Percentiles rank a stretch among this genome's conserved stretches.
Evolutionary conservation across 2,888 invertebrate species (phyloP).

Genomic region (Ennomos quercinarius): DNA sequence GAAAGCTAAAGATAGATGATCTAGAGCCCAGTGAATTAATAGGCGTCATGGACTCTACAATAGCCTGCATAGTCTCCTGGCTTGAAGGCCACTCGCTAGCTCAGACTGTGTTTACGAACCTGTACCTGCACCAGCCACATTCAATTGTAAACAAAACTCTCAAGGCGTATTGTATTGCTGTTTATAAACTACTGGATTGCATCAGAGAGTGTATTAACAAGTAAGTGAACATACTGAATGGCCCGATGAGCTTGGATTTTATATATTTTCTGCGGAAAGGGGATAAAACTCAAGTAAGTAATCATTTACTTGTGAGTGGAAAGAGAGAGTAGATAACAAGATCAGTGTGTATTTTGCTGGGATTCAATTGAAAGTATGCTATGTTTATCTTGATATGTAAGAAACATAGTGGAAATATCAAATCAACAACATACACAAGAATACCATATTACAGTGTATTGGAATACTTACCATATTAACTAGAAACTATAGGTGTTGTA

Average conservation of each 20-base stretch:
- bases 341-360: no score
- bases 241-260: no score
- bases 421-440: no score
- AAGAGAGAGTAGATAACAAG: no score
- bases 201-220: constrained; percentile 95
- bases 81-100: constrained; percentile 98
- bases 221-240: constrained; percentile 73
- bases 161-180: constrained; percentile 93
- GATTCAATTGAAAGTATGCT: no score
- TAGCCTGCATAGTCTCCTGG: constrained; percentile 98
- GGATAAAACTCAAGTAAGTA: no score
- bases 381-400: no score
- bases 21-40: constrained; percentile 93
- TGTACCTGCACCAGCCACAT: constrained; percentile 96
- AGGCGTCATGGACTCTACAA: constrained; percentile 97
- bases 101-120: constrained; percentile 98
- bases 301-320: constrained; percentile 7
- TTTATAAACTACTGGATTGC: constrained; percentile 95
- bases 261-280: no score
- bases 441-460: no score
- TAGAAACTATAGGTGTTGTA: no score
- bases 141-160: constrained; percentile 92
- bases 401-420: no score
- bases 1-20: constrained; percentile 90
- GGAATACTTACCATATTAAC: no score